Evolutionary conservation across 2,797 vertebrate species (phyloP).

Genomic region (Iguana delicatissima): DNA sequence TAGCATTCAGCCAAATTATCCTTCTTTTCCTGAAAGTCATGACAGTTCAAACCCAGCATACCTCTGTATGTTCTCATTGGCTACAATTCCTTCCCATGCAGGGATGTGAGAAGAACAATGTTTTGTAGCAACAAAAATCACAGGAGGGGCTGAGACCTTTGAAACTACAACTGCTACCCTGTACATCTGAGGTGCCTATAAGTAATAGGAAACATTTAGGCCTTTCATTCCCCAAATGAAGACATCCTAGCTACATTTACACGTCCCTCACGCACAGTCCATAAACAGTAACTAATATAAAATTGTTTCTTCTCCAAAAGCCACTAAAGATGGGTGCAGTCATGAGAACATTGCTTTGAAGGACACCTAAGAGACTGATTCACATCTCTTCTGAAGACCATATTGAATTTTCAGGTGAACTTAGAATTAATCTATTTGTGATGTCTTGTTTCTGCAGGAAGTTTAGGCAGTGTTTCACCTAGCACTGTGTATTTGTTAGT

Average conservation of each 20-base stretch:
- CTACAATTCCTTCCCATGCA: neutral
- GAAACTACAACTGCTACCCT: neutral
- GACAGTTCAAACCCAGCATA: neutral
- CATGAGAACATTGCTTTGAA: neutral
- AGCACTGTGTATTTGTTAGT: neutral
- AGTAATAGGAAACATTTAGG: neutral
- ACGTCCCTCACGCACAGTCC: too few relatives aligned
- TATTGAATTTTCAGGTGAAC: neutral
- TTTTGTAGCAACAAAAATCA: neutral
- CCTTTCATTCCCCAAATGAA: too few relatives aligned
- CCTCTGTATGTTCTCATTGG: neutral
- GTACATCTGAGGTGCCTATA: too few relatives aligned
- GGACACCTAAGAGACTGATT: too few relatives aligned
- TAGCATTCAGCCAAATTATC: neutral
- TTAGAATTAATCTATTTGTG: neutral
- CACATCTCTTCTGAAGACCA: neutral
- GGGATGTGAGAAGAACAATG: neutral
- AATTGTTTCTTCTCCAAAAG: neutral
- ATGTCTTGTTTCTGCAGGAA: neutral
- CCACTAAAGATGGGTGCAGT: neutral
- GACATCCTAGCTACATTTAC: neutral
- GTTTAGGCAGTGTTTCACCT: neutral
- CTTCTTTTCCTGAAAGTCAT: neutral
- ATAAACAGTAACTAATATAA: neutral
- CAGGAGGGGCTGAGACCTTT: neutral